These are phyloP conservation scores for Diploscapter pachys DNA, from an alignment of 1,140 invertebrate species.

Conservation along the genomic window DNA sequence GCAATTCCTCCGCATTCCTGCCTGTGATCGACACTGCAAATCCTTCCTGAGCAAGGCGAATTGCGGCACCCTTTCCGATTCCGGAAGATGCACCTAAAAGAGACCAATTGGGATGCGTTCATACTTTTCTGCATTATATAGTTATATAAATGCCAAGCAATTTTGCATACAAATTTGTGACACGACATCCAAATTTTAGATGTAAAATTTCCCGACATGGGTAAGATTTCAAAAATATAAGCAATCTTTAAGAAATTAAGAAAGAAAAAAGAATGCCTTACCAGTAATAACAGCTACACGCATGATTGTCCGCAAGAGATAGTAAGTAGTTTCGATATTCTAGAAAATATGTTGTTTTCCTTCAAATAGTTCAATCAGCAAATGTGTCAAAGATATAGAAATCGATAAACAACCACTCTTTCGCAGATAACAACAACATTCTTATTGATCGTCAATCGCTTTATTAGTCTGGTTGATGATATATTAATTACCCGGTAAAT, in stretches of 20 bases:
- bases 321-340: neutral
- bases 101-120: neutral
- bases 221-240: too few relatives aligned
- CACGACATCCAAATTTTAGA: too few relatives aligned
- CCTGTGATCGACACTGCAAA: slow-evolving; percentile 73
- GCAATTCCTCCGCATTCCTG: slow-evolving; percentile 70
- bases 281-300: slow-evolving; percentile 33
- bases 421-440: too few relatives aligned
- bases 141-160: slow-evolving; percentile 5
- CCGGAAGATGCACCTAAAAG: slow-evolving; percentile 75
- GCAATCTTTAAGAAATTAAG: too few relatives aligned
- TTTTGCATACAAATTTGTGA: neutral
- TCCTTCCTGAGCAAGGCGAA: slow-evolving; percentile 72
- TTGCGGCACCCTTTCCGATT: slow-evolving; percentile 75
- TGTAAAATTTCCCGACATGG: too few relatives aligned
- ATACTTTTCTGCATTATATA: neutral
- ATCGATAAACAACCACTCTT: too few relatives aligned
- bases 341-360: neutral
- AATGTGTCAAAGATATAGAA: too few relatives aligned
- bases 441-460: too few relatives aligned
- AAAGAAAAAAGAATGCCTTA: neutral
- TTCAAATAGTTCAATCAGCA: too few relatives aligned
- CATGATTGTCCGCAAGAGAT: slow-evolving; percentile 11
- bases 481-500: too few relatives aligned
- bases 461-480: too few relatives aligned